Percentiles rank a stretch among this genome's conserved stretches.
These are phyloP conservation scores for Isoperla grammatica DNA, from an alignment of 2,888 invertebrate genomes.

Conservation along the genomic window DNA sequence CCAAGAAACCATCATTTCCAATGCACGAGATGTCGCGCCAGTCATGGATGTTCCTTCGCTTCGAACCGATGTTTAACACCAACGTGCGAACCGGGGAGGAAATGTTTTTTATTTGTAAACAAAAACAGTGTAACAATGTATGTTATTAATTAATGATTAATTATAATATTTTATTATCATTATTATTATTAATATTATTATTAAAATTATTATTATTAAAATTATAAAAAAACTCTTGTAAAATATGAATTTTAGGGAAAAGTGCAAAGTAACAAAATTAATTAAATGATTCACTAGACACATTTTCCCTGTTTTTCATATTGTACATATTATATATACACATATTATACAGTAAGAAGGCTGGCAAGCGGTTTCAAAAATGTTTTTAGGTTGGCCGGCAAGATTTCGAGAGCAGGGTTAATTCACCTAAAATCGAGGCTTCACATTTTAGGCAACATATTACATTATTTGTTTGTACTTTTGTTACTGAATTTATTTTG, in stretches of 20 bases:
- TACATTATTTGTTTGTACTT: constrained; percentile 1
- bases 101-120: constrained; percentile 16
- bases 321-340: constrained; percentile 12
- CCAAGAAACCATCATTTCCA: neutral
- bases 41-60: neutral
- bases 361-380: neutral
- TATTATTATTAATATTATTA: constrained; percentile 9
- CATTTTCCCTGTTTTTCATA: neutral
- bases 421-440: too few species aligned
- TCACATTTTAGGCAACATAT: neutral
- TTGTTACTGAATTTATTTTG: neutral
- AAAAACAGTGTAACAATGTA: constrained; percentile 15
- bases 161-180: constrained; percentile 11
- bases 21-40: neutral
- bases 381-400: neutral
- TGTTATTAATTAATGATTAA: constrained; percentile 12
- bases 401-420: constrained; percentile 13
- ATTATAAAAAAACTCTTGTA: constrained; percentile 1
- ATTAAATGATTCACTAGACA: neutral
- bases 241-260: constrained; percentile 6
- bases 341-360: constrained; percentile 12
- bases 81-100: constrained; percentile 6
- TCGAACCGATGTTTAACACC: neutral
- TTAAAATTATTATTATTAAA: constrained; percentile 6
- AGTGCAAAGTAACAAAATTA: neutral